Evolutionary conservation across 2,888 invertebrate species (phyloP), one percentile per base, ranked within the genome.

Genomic region (Calephelis perditalis): DNA sequence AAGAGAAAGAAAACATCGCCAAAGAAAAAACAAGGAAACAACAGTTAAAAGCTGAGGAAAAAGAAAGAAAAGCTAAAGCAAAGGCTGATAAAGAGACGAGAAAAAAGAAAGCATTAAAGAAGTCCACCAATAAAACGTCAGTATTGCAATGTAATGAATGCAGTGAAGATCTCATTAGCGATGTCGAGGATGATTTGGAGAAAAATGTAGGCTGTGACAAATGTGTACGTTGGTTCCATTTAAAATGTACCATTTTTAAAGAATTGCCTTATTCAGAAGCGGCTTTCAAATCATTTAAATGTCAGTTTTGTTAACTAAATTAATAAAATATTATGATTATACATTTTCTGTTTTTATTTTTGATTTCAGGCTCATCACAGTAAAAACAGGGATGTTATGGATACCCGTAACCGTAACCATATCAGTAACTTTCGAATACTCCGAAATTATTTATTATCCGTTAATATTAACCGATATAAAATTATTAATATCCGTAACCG

Each of bases 181-280:
- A 45, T 10, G 45, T 45, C n/a, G 45, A 45, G n/a, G 45, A 45
- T 45, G 45, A 45, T n/a, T 45, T 10, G n/a, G 45, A 45, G n/a
- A 45, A 45, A 45, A 45, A 45, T n/a, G n/a, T 45, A n/a, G 45
- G 45, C n/a, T 45, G 45, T n/a, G 45, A 45, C n/a, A n/a, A 45
- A 45, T 45, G 45, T 45, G 45, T 45, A 10, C 45, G 45, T n/a
- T 45, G 45, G 45, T 45, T 45, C 45, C 45, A 45, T 45, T 4
- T 45, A 45, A 45, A 45, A 45, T 45, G 45, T 10, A 45, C n/a
- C n/a, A 10, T 46, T 46, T 46, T 46, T n/a, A 12, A n/a, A 11
- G 12, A 46, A 7, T 12, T 46, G 4, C 12, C 46, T 46, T 46
- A 46, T 12, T n/a, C 7, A 46, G 12, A 46, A 46, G 46, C 46